A percentile compares a stretch with the other conserved stretches of the same genome.
Evolutionary conservation across 1,140 invertebrate genomes (phyloP).

Genomic region (Ips nitidus): DNA sequence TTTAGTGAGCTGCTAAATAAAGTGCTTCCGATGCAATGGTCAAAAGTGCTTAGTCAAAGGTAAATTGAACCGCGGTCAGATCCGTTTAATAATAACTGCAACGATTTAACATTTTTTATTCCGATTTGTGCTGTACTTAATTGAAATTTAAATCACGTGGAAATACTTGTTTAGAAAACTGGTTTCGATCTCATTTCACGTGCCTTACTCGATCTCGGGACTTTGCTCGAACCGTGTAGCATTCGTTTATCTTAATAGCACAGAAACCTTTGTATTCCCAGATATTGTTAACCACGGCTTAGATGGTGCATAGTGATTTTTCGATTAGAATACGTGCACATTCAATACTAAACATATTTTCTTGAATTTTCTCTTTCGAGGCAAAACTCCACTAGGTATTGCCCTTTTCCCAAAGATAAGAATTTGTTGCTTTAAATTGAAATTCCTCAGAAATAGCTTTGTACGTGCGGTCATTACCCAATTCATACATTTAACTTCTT

Average conservation of each 20-base stretch:
- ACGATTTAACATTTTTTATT: too few species aligned
- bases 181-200: background rate
- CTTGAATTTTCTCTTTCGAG: background rate
- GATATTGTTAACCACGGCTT: conserved; percentile 1
- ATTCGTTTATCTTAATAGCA: conserved; percentile 3
- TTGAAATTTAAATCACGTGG: too few species aligned
- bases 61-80: too few species aligned
- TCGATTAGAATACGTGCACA: conserved; percentile 4
- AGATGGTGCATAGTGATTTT: conserved; percentile 1
- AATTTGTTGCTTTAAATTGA: too few species aligned
- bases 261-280: background rate
- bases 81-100: too few species aligned
- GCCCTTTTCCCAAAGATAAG: too few species aligned
- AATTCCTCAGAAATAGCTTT: too few species aligned
- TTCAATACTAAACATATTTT: background rate
- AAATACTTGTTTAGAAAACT: background rate
- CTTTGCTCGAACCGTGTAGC: background rate
- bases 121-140: too few species aligned
- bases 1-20: background rate
- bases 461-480: too few species aligned
- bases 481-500: too few species aligned
- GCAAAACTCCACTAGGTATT: too few species aligned
- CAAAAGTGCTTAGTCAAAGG: too few species aligned
- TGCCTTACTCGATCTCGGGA: background rate
- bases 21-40: background rate